Evolutionary conservation across 2,888 invertebrate species (phyloP).

Genomic region (Dione vanillae): DNA sequence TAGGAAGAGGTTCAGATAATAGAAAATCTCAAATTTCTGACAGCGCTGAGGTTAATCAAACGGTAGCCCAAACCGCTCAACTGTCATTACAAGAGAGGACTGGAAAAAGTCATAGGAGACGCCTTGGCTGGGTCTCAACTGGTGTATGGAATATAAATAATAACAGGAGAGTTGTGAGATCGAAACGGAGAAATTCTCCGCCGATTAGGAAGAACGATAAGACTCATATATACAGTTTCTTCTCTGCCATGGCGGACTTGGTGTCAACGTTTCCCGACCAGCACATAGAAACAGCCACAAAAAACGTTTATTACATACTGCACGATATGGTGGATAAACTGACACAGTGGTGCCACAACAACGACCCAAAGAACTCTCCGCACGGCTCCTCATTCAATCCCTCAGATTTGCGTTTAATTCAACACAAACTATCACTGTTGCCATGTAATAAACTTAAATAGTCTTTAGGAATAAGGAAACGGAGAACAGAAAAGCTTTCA

Average conservation of each 20-base stretch:
- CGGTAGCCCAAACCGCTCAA: neutral
- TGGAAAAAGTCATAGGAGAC: neutral
- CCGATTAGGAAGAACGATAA: conserved; percentile 6
- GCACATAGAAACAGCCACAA: neutral
- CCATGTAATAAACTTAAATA: neutral
- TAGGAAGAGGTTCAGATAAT: neutral
- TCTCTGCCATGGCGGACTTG: conserved; percentile 16
- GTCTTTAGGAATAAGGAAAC: neutral
- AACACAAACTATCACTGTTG: neutral
- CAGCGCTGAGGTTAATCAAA: neutral
- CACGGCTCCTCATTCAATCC: too few species aligned
- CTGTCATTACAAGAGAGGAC: neutral
- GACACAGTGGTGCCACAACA: neutral
- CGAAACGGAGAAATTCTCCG: neutral
- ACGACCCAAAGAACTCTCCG: neutral
- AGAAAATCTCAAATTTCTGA: neutral
- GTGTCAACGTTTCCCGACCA: neutral
- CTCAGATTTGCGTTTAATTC: neutral
- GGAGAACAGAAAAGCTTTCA: too few species aligned
- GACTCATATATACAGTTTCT: conserved; percentile 18
- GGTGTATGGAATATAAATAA: too few species aligned
- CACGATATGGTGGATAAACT: neutral
- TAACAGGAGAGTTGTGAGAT: neutral
- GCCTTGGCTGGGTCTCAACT: too few species aligned
- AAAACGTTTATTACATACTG: neutral